Percentiles rank a stretch among this genome's conserved stretches.
Conservation (phyloP, 2,113 vertebrate species). For the Saccopteryx bilineata region DNA sequence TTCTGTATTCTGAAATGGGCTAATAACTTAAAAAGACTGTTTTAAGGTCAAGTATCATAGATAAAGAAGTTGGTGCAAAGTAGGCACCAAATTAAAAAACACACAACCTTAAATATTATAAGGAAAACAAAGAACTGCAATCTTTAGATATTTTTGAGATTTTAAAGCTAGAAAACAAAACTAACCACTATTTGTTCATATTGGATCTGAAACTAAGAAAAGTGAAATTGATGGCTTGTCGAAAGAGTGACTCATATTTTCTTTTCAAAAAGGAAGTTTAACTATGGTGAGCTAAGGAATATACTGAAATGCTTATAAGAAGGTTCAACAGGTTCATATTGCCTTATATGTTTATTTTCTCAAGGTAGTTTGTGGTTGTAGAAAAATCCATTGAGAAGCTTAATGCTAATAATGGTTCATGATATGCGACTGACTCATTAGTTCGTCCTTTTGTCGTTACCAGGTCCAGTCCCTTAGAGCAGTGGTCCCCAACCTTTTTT, state of each 20-base stretch:
- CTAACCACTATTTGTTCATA: not conserved
- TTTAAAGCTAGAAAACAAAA: not conserved
- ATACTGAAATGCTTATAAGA: not conserved
- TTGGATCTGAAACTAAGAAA: not conserved
- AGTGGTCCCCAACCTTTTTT: no score
- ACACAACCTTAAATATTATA: not conserved
- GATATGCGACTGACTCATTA: not conserved
- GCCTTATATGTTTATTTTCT: not conserved
- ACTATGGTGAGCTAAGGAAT: not conserved
- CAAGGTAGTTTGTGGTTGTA: not conserved
- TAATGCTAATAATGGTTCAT: not conserved
- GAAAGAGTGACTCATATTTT: not conserved
- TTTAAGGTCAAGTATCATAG: not conserved
- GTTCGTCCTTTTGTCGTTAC: not conserved
- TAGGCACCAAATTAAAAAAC: not conserved
- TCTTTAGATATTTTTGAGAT: not conserved
- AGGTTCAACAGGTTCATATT: not conserved
- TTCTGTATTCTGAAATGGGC: not conserved
- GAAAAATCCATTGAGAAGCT: not conserved
- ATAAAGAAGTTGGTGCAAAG: not conserved
- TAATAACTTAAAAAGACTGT: not conserved
- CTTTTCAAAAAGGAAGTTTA: constrained; percentile 6
- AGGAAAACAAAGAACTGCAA: not conserved
- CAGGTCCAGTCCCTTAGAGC: not conserved
- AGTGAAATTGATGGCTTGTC: not conserved